A percentile compares a stretch with the other conserved stretches of the same genome.
Evolutionary conservation across 2,113 vertebrate genomes (phyloP).

Genomic region (Quiscalus mexicanus): DNA sequence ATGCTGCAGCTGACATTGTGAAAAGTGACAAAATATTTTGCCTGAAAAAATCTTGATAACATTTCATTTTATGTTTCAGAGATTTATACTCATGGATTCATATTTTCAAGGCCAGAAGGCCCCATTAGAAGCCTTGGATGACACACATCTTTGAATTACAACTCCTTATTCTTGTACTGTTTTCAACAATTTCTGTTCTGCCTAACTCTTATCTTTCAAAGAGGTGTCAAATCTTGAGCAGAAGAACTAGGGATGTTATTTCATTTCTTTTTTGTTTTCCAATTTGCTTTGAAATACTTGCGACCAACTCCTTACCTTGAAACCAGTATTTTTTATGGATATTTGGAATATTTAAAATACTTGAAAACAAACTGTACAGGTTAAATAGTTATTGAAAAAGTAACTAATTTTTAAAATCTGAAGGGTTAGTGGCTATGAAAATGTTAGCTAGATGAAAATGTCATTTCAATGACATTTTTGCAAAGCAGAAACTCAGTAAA

Average conservation of each 20-base stretch:
- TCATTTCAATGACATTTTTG: background rate
- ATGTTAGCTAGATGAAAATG: background rate
- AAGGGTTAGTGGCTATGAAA: background rate
- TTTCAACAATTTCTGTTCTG: background rate
- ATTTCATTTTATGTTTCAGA: constrained; percentile 1
- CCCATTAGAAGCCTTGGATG: background rate
- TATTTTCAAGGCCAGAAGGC: constrained; percentile 13
- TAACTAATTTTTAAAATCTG: background rate
- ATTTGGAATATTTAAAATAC: background rate
- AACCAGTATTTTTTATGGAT: background rate
- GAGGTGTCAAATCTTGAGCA: background rate
- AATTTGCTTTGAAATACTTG: background rate
- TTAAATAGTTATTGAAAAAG: background rate
- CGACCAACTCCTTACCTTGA: background rate
- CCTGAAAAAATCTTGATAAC: background rate
- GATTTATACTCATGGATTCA: background rate
- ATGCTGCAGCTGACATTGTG: background rate
- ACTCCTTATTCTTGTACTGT: background rate
- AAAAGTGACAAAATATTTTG: constrained; percentile 38
- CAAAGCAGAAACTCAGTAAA: background rate
- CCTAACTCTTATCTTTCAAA: background rate
- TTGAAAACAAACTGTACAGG: background rate
- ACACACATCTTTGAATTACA: background rate
- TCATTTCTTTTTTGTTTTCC: background rate
- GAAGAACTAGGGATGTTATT: background rate